A percentile compares a stretch with the other conserved stretches of the same genome.
phyloP scores from a whole-genome alignment of 2,888 invertebrate genomes.

The Ochlodes sylvanus region DNA sequence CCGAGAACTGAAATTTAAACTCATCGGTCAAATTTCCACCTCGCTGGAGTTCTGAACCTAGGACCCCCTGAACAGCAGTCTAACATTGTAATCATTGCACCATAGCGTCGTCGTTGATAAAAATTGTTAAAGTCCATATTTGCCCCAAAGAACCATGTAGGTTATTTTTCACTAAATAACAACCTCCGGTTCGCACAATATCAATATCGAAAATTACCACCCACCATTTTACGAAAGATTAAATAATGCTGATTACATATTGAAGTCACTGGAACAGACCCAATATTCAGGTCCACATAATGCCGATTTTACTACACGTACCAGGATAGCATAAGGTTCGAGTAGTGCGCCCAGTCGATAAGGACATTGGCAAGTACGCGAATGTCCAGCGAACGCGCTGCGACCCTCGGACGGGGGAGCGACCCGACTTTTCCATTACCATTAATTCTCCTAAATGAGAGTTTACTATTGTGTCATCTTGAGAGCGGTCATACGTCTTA shows the following conservation, averaged over 20 bases:
- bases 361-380: conserved; percentile 32
- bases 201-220: not conserved
- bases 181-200: no score
- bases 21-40: no score
- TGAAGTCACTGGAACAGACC: not conserved
- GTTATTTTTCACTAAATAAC: no score
- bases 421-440: conserved; percentile 69
- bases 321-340: conserved; percentile 25
- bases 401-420: conserved; percentile 38
- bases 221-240: not conserved
- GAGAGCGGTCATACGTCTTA: conserved; percentile 58
- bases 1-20: no score
- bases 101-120: no score
- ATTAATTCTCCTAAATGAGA: conserved; percentile 63
- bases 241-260: not conserved
- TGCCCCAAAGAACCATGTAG: no score
- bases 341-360: conserved; percentile 29
- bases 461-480: conserved; percentile 59
- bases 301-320: conserved; percentile 24
- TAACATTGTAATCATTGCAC: no score
- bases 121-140: no score
- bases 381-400: conserved; percentile 24
- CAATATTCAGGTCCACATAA: not conserved
- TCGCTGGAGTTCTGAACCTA: no score
- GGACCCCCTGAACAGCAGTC: no score